Conservation (phyloP, 2,797 vertebrate genomes). For the Nasua narica region DNA sequence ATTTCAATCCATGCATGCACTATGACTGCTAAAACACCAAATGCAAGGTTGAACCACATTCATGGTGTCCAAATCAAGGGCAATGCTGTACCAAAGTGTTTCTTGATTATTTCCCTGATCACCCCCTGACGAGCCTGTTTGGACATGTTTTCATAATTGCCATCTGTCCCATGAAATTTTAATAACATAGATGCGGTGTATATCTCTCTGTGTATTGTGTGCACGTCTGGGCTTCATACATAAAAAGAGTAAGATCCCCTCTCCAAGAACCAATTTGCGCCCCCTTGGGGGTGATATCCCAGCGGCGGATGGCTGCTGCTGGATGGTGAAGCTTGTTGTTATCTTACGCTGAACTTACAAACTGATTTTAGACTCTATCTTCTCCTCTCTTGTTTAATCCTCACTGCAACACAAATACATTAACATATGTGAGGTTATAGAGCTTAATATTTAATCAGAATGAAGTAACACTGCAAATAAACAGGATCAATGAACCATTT, state of each 20-base stretch:
- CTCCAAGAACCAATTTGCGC: neutral
- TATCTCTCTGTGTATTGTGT: neutral
- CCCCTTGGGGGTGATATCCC: neutral
- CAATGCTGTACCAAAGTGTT: rapidly evolving
- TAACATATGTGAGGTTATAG: neutral
- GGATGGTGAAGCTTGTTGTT: neutral
- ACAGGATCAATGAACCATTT: neutral
- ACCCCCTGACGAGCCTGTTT: neutral
- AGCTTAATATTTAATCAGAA: neutral
- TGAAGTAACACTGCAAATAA: neutral
- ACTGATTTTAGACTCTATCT: neutral
- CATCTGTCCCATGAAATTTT: neutral
- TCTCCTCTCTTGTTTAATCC: neutral
- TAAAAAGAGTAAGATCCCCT: neutral
- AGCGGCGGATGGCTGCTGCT: too few species aligned
- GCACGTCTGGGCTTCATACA: neutral
- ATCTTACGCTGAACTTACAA: neutral
- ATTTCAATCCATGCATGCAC: neutral
- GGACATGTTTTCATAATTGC: neutral
- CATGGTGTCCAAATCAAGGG: neutral
- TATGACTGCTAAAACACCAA: neutral
- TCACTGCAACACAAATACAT: neutral
- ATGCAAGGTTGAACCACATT: neutral
- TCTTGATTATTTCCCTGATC: neutral
- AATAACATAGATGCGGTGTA: neutral